Conservation (phyloP, 2,888 invertebrate genomes). For the Sarcophaga caerulescens region DNA sequence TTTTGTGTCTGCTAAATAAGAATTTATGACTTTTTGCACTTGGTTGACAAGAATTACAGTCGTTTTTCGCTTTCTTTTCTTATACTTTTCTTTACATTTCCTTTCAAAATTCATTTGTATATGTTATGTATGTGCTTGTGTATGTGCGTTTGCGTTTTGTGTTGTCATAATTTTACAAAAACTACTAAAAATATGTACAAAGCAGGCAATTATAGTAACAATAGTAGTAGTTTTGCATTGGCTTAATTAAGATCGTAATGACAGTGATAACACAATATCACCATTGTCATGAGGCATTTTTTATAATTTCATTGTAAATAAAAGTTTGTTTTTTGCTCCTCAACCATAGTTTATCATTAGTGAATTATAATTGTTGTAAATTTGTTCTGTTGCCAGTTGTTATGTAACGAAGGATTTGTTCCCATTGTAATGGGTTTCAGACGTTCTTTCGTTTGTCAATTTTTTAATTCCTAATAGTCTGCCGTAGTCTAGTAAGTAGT, state of each 20-base stretch:
- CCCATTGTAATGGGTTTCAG: too few species aligned
- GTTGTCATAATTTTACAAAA: slow-evolving; percentile 16
- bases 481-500: too few species aligned
- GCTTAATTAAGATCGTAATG: slow-evolving; percentile 48
- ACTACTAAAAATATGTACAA: not conserved
- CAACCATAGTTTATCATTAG: not conserved
- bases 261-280: not conserved
- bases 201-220: not conserved
- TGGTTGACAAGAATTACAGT: slow-evolving; percentile 35
- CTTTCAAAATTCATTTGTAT: not conserved
- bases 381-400: not conserved
- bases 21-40: slow-evolving; percentile 60
- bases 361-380: not conserved
- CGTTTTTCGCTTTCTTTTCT: not conserved
- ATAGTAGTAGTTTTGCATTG: not conserved
- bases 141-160: not conserved
- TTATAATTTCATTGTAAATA: not conserved
- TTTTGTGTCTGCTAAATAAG: slow-evolving; percentile 57
- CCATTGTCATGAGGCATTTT: not conserved
- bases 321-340: not conserved
- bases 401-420: too few species aligned
- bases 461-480: too few species aligned
- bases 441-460: too few species aligned
- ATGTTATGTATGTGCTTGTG: not conserved
- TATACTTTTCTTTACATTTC: not conserved